Base-by-base conservation (phyloP, 2,797 vertebrate genomes). In the Serranus cabrilla region DNA sequence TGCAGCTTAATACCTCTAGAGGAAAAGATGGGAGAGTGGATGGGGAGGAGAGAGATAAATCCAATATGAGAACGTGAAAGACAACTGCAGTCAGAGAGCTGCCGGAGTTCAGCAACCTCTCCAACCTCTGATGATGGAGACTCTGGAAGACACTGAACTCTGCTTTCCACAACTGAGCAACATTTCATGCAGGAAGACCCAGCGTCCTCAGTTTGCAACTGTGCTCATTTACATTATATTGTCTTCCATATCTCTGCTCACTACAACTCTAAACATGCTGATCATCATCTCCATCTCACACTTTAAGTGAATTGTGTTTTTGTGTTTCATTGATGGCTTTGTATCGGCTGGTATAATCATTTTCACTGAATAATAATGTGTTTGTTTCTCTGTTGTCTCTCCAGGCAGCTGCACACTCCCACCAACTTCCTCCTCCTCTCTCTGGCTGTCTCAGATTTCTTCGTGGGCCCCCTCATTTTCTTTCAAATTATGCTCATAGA, bases 361-460 rank as follows among this genome's bases (percentile, higher is more conserved):
- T 34, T 34, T 34, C 34, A 34, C 27, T 55, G 7, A 31, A 42
- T 6, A 14, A 45, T 58, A 3, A 58, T 34, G 7, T 34, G 14
- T 27, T 17, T 43, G 9, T 43, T 59, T 7, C 21, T 60, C 18
- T 39, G n/a, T 46, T 23, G 7, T 42, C 25, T 54, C 17, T 21
- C 0, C 71, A 81, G 78, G 60, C 49, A 71, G 57, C 74, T 84
- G 9, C 78, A 69, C 27, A 81, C 63, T 1, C 37, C 34, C 34
- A 34, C 34, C 34, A 34, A 34, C 34, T 7, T 34, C 34, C 34
- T 34, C 71, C 27, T 81, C 6, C 66, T 72, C 31, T 81, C 79
- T 16, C 59, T 85, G 68, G 73, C 72, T 40, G 16, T 60, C 3
- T 60, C 83, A 1, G 80, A 86, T n/a, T 78, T 81, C 25, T 52